These are phyloP conservation scores for Synanceia verrucosa DNA, from an alignment of 2,797 vertebrate species.

Conservation along the genomic window DNA sequence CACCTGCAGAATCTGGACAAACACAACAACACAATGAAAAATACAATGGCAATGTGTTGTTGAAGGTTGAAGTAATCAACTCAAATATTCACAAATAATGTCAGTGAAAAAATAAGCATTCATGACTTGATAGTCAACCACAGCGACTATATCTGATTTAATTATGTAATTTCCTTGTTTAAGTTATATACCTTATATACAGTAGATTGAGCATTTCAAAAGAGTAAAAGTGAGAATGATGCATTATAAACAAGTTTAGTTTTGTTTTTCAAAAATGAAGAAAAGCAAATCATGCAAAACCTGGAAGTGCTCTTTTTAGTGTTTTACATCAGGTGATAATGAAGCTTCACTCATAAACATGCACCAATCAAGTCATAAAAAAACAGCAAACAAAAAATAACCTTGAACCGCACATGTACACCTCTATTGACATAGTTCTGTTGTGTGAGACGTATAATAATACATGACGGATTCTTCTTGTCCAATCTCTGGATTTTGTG, in stretches of 20 bases:
- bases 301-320: not conserved
- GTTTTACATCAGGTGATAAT: not conserved
- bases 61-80: too few species aligned
- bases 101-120: not conserved
- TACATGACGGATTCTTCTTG: not conserved
- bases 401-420: not conserved
- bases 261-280: too few species aligned
- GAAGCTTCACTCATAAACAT: not conserved
- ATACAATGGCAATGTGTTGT: not conserved
- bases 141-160: not conserved
- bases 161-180: not conserved
- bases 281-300: too few species aligned
- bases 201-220: not conserved
- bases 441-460: not conserved
- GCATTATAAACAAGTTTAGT: not conserved
- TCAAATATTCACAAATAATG: not conserved
- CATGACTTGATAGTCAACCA: not conserved
- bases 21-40: not conserved
- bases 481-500: slow-evolving; percentile 15
- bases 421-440: not conserved
- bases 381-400: not conserved
- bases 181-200: too few species aligned
- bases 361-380: not conserved
- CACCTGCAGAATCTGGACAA: not conserved
- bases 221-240: not conserved